These are phyloP conservation scores for Synanthedon myopaeformis DNA, from an alignment of 2,888 invertebrate genomes.

Conservation along the genomic window DNA sequence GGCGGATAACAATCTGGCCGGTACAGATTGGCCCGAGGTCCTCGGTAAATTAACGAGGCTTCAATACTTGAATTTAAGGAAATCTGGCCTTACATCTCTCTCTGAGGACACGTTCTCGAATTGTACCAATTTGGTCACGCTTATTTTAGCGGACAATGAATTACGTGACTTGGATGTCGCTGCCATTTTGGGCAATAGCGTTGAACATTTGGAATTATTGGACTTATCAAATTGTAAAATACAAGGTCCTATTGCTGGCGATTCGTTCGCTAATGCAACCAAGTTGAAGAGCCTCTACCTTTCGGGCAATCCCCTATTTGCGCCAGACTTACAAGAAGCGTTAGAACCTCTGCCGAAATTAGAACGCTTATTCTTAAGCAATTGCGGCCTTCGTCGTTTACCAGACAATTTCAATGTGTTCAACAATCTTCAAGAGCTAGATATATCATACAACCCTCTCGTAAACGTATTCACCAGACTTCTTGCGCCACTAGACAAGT, in stretches of 20 bases:
- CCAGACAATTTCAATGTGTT: conserved; percentile 77
- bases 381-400: conserved; percentile 73
- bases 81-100: conserved; percentile 71
- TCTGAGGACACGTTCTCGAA: conserved; percentile 75
- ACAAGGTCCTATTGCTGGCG: conserved; percentile 74
- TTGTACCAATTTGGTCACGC: conserved; percentile 73
- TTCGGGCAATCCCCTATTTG: conserved; percentile 76
- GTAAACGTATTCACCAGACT: conserved; percentile 75
- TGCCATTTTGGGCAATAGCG: conserved; percentile 73
- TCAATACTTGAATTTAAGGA: conserved; percentile 74
- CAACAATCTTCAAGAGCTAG: conserved; percentile 74
- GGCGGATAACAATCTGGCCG: conserved; percentile 68
- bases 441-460: conserved; percentile 78
- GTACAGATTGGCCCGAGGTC: conserved; percentile 72
- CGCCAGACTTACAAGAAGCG: conserved; percentile 75
- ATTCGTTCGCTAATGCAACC: conserved; percentile 76
- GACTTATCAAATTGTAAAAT: conserved; percentile 78
- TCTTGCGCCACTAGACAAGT: conserved; percentile 73
- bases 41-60: conserved; percentile 71
- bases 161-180: conserved; percentile 74
- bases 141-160: conserved; percentile 76
- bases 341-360: conserved; percentile 74
- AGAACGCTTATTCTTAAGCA: conserved; percentile 75
- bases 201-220: conserved; percentile 73
- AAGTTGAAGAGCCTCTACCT: conserved; percentile 74